Evolutionary conservation across 2,797 vertebrate species (phyloP), one percentile per base, ranked within the genome.

Genomic region (Spinibarbus caldwelli): DNA sequence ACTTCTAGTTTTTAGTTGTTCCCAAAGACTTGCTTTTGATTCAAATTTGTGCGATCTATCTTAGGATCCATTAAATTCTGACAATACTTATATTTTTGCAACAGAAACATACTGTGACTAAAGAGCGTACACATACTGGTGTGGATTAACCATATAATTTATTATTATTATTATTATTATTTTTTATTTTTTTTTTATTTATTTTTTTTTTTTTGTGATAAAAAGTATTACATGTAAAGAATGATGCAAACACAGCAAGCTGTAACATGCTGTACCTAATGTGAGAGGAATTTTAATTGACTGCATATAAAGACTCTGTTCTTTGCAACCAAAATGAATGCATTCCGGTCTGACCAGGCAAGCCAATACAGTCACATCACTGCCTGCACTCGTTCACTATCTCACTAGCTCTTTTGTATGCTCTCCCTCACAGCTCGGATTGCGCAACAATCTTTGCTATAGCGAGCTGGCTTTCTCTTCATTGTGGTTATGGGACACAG

Each of bases 381-480:
- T 9, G 49, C 49, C 78, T 54, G 62, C 12, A 23, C 52, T 31
- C 52, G 0, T 59, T 43, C 36, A 23, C 80, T 57, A 29, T 73
- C 52, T 47, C 26, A 17, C 47, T 6, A 6, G 45, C 29, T 72
- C 29, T 80, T 72, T 72, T 85, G 77, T 23, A 47, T 64, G 36
- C 47, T 76, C 23, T 59, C 6, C n/a, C n/a, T 94, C 90, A 91
- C 90, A 91, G 91, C 90, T 92, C 87, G 10, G 12, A 87, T 95
- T 95, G 91, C 78, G 87, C 90, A 95, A 94, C 91, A 87, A 76
- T 90, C 92, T 91, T 94, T 92, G 94, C 91, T 45, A 26, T 26
- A 52, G 34, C 75, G 87, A 89, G 84, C 88, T 89, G 86, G 86
- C 83, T 89, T 92, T 92, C 90, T 87, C 91, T 89, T 92, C 91